A percentile compares a stretch with the other conserved stretches of the same genome.
These are phyloP conservation scores for Mystacides longicornis DNA, from an alignment of 2,888 invertebrate genomes.

Conservation along the genomic window DNA sequence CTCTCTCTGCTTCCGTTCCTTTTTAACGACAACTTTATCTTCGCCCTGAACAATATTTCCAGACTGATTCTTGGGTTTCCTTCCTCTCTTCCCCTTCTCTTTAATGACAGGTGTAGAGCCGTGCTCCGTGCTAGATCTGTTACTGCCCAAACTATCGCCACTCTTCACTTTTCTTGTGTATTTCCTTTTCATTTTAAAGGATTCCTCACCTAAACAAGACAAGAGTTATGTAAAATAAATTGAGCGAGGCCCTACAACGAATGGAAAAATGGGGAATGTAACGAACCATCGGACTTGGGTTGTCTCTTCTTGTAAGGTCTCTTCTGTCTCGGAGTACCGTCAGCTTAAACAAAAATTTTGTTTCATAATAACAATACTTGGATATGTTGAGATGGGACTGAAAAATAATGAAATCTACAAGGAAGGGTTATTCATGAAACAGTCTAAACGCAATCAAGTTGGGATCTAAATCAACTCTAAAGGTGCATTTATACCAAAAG, in stretches of 20 bases:
- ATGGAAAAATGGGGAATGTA: neutral
- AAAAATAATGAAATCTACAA: too few species aligned
- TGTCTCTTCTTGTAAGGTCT: constrained; percentile 13
- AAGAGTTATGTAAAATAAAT: neutral
- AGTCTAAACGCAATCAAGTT: too few species aligned
- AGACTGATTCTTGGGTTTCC: neutral
- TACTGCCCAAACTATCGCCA: constrained; percentile 4
- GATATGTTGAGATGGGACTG: too few species aligned
- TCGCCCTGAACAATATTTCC: neutral
- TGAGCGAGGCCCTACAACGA: neutral
- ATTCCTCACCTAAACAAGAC: constrained; percentile 16
- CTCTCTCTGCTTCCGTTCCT: constrained; percentile 12
- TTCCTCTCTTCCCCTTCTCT: neutral
- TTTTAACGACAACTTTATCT: constrained; percentile 9
- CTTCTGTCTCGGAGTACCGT: constrained; percentile 8
- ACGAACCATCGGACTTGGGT: constrained; percentile 3
- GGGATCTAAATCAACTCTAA: too few species aligned
- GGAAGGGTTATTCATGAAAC: too few species aligned
- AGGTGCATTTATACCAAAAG: too few species aligned
- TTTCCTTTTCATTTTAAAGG: constrained; percentile 20
- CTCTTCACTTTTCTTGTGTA: constrained; percentile 15
- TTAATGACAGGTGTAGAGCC: neutral
- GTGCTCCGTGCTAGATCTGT: neutral
- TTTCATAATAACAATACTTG: too few species aligned
- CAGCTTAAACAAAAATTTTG: constrained; percentile 2